Evolutionary conservation across 2,113 vertebrate species (phyloP).

Genomic region (Hipposideros armiger): DNA sequence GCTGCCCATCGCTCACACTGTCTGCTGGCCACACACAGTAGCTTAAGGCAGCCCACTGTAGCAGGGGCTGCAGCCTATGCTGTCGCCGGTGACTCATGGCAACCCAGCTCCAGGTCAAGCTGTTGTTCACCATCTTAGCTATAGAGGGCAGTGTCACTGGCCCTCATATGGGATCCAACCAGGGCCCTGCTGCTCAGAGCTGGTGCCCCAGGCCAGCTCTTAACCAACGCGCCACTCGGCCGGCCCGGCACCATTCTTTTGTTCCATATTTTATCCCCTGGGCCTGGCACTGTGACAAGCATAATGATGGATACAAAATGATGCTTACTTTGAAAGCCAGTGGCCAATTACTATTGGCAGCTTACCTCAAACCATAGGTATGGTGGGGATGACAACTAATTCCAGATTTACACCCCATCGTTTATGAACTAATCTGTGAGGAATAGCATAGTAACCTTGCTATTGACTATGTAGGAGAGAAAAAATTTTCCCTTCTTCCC

Average conservation of each 20-base stretch:
- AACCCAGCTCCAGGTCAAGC: too few relatives aligned
- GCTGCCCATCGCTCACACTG: too few relatives aligned
- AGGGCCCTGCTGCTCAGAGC: too few relatives aligned
- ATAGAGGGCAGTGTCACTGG: too few relatives aligned
- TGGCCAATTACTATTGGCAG: neutral
- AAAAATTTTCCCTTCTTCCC: neutral
- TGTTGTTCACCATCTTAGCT: too few relatives aligned
- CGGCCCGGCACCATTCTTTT: neutral
- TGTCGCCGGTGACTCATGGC: too few relatives aligned
- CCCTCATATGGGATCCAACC: too few relatives aligned
- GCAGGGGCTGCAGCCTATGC: too few relatives aligned
- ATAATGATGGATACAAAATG: neutral
- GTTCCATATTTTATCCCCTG: neutral
- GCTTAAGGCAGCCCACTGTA: too few relatives aligned
- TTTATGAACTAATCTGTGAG: neutral
- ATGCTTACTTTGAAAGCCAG: neutral
- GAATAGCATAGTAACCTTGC: neutral
- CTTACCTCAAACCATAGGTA: neutral
- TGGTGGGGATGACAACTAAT: neutral
- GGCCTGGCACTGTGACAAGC: neutral
- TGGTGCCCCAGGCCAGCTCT: too few relatives aligned
- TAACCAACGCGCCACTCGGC: too few relatives aligned
- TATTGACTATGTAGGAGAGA: neutral
- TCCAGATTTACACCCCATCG: neutral
- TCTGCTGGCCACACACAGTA: too few relatives aligned